Evolutionary conservation across 2,797 vertebrate species (phyloP).

Genomic region (Chelon auratus): DNA sequence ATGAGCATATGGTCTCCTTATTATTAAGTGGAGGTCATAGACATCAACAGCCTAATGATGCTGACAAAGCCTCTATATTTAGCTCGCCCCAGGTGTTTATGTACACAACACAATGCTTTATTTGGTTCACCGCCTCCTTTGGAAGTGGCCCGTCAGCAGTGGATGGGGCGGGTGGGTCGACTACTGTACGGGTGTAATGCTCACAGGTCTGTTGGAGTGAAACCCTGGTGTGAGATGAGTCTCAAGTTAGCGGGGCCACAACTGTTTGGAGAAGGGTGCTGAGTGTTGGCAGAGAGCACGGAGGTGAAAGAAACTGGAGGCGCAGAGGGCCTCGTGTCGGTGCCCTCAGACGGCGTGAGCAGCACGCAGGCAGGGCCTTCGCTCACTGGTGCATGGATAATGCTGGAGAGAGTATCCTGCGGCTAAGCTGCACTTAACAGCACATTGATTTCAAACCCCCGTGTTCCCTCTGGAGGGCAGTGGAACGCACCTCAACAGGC

Average conservation of each 20-base stretch:
- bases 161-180: slow-evolving; percentile 14
- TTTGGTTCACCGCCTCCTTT: slow-evolving; percentile 48
- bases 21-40: slow-evolving; percentile 35
- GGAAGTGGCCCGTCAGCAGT: slow-evolving; percentile 44
- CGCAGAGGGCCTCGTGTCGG: slow-evolving; percentile 51
- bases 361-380: slow-evolving; percentile 51
- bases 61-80: slow-evolving; percentile 44
- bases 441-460: slow-evolving; percentile 87
- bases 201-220: slow-evolving; percentile 72
- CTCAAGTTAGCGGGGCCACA: slow-evolving; percentile 74
- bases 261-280: slow-evolving; percentile 67
- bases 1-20: slow-evolving; percentile 22
- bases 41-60: slow-evolving; percentile 23
- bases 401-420: slow-evolving; percentile 74
- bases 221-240: slow-evolving; percentile 74
- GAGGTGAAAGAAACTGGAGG: slow-evolving; percentile 72
- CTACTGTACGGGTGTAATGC: slow-evolving; percentile 48
- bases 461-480: slow-evolving; percentile 76
- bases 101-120: slow-evolving; percentile 45
- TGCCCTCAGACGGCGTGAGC: slow-evolving; percentile 58
- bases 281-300: slow-evolving; percentile 72
- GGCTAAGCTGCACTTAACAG: slow-evolving; percentile 88
- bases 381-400: slow-evolving; percentile 81
- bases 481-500: slow-evolving; percentile 69
- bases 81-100: slow-evolving; percentile 39